Conservation (phyloP, 1,140 invertebrate genomes). For the Neuroterus valhalla region DNA sequence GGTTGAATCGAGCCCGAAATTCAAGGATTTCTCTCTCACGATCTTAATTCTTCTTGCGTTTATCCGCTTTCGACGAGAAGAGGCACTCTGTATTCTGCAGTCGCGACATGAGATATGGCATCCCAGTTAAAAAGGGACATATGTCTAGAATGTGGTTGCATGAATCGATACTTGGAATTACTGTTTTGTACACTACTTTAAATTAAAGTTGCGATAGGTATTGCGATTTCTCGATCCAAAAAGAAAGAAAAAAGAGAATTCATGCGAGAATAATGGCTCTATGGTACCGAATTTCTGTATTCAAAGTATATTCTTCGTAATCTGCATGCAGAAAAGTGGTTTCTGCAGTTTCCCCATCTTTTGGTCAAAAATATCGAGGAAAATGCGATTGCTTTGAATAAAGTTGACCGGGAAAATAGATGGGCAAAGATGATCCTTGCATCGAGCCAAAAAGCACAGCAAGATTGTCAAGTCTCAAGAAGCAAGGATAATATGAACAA, state of each 20-base stretch:
- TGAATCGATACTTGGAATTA: background rate
- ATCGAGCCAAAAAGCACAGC: background rate
- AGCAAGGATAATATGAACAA: conserved; percentile 5
- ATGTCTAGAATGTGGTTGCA: background rate
- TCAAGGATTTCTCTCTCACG: background rate
- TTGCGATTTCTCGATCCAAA: background rate
- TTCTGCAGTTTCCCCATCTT: no score
- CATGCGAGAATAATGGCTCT: background rate
- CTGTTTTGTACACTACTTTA: conserved; percentile 1
- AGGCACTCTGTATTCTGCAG: conserved; percentile 23
- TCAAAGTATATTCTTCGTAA: no score
- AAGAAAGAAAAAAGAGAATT: background rate
- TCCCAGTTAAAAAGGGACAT: conserved; percentile 19
- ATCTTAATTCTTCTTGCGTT: background rate
- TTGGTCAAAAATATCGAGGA: background rate
- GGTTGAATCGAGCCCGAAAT: conserved; percentile 25
- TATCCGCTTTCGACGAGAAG: conserved; percentile 25
- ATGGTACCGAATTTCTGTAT: no score
- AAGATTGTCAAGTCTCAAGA: conserved; percentile 19
- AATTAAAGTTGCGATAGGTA: background rate
- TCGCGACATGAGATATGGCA: conserved; percentile 25
- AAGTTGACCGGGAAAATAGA: background rate
- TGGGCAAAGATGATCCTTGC: conserved; percentile 1
- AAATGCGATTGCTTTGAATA: background rate
- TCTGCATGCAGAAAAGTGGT: no score